phyloP scores from a whole-genome alignment of 2,888 invertebrate genomes.

The Dicycla oo region DNA sequence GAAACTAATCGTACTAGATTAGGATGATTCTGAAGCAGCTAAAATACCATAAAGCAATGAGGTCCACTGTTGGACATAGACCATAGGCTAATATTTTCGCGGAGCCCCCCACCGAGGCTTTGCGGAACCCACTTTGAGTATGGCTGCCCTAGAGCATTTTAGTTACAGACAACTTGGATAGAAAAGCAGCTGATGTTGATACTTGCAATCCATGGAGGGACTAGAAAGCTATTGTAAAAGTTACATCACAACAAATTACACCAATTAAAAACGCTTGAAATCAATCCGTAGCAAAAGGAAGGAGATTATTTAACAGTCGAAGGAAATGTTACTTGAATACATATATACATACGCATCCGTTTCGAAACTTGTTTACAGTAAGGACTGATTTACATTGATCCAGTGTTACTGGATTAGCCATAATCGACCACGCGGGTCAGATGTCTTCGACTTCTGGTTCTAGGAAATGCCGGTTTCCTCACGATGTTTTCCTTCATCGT shows the following conservation, averaged over 20 bases:
- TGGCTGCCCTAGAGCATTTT: not conserved
- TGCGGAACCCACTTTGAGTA: too few relatives aligned
- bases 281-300: constrained; percentile 39
- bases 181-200: not conserved
- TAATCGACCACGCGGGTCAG: too few relatives aligned
- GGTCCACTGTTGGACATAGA: too few relatives aligned
- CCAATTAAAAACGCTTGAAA: constrained; percentile 50
- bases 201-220: not conserved
- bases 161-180: not conserved
- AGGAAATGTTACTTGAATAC: constrained; percentile 40
- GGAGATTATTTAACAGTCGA: constrained; percentile 42
- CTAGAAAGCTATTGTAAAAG: constrained; percentile 35
- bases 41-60: too few relatives aligned
- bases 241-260: constrained; percentile 36
- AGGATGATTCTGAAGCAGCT: too few relatives aligned
- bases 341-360: constrained; percentile 29
- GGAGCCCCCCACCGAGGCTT: too few relatives aligned
- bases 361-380: constrained; percentile 24
- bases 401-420: too few relatives aligned
- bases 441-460: too few relatives aligned
- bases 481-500: too few relatives aligned
- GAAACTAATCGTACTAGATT: too few relatives aligned
- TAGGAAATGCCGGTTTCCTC: too few relatives aligned
- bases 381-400: not conserved
- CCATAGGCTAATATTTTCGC: too few relatives aligned